phyloP scores from a whole-genome alignment of 2,113 vertebrate genomes.

The Anolis carolinensis region DNA sequence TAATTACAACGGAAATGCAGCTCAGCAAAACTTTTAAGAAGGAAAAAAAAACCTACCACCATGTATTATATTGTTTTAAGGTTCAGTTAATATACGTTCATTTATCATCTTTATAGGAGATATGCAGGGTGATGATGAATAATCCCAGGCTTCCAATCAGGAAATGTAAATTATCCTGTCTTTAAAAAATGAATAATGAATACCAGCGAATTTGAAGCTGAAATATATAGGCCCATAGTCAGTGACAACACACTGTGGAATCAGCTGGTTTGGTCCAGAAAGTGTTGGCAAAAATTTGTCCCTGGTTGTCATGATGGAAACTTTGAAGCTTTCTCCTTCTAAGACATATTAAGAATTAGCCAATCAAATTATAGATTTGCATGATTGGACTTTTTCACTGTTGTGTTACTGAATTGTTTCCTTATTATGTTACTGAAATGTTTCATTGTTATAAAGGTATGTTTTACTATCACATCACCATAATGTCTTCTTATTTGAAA shows the following conservation, averaged over 20 bases:
- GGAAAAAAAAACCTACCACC: conserved; percentile 33
- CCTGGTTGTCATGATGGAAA: background rate
- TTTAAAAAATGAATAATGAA: conserved; percentile 22
- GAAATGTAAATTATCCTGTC: conserved; percentile 69
- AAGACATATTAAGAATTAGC: too few species aligned
- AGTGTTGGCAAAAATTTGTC: background rate
- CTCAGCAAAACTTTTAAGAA: conserved; percentile 53
- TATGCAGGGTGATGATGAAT: conserved; percentile 69
- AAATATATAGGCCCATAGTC: background rate
- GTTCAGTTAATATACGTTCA: conserved; percentile 73
- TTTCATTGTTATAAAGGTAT: too few species aligned
- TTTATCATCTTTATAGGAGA: conserved; percentile 75
- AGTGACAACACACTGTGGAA: background rate
- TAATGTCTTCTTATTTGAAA: too few species aligned
- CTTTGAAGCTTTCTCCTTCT: background rate
- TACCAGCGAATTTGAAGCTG: background rate
- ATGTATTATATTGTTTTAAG: conserved; percentile 75
- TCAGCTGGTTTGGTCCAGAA: background rate
- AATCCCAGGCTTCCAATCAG: conserved; percentile 68
- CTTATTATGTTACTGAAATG: too few species aligned
- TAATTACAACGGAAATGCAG: conserved; percentile 72
- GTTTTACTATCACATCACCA: too few species aligned
- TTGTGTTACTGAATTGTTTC: too few species aligned
- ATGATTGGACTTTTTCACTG: too few species aligned
- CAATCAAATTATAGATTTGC: too few species aligned